Conservation (phyloP, 2,797 vertebrate species). For the Phoeniculus purpureus region DNA sequence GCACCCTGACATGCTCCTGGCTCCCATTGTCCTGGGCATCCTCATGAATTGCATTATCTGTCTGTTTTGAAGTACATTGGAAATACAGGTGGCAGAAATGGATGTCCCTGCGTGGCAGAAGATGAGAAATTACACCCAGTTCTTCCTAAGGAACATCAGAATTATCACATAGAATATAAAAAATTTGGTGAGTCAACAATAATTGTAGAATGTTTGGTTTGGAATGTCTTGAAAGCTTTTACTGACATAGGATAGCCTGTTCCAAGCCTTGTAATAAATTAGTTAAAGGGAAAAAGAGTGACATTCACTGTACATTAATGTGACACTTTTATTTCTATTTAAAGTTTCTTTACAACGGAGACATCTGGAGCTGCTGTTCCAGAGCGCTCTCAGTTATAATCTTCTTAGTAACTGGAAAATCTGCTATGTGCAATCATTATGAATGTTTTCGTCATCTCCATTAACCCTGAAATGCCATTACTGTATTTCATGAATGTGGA, state of each 20-base stretch:
- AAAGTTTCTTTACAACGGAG: constrained; percentile 52
- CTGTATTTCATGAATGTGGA: background rate
- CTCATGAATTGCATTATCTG: background rate
- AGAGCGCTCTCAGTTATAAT: constrained; percentile 19
- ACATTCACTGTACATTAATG: constrained; percentile 37
- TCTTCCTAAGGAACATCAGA: constrained; percentile 28
- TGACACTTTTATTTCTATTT: constrained; percentile 68
- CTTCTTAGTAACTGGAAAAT: constrained; percentile 31
- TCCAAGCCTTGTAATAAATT: constrained; percentile 63
- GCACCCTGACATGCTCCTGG: background rate
- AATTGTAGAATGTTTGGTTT: constrained; percentile 61
- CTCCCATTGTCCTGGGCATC: background rate
- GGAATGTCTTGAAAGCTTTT: constrained; percentile 70
- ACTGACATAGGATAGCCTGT: constrained; percentile 40
- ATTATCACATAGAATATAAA: constrained; percentile 22
- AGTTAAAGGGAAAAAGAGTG: constrained; percentile 59
- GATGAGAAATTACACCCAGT: background rate
- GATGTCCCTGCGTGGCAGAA: background rate
- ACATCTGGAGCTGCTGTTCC: constrained; percentile 46
- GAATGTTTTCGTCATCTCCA: background rate
- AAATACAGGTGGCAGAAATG: background rate
- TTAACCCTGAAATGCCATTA: constrained; percentile 40
- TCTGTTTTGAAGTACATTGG: background rate
- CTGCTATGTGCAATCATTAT: constrained; percentile 35
- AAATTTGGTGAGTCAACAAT: constrained; percentile 49